Base-by-base conservation (phyloP, 2,113 vertebrate genomes). In the Macquaria ambigua region DNA sequence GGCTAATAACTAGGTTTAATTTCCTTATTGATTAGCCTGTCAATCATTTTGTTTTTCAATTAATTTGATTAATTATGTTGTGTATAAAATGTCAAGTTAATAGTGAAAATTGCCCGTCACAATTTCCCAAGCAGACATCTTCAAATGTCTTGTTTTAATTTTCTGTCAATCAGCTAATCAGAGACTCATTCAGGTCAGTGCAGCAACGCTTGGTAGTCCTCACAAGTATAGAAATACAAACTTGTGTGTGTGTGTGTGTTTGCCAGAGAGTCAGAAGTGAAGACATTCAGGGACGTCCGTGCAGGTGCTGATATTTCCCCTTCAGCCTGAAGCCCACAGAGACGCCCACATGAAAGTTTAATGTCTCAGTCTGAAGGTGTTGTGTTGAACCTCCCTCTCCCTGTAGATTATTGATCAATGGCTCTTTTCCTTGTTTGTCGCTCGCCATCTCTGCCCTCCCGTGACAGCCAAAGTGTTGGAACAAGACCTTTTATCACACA, bases 381-480 rank as follows among this genome's bases (percentile, higher is more conserved):
- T 37, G 58, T 41, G 73, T 74, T 56, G 31, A 12, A 23, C 25
- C 74, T 21, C n/a, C 55, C 15, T 39, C 81, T 78, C 52, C 69
- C 69, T 25, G 48, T 6, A 55, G 76, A 23, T 76, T 90, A 93
- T 93, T 87, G 88, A 94, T 90, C 81, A 59, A n/a, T 5, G 34
- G 6, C 62, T 62, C 14, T 34, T 77, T 69, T 78, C 55, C 53
- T 79, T 86, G 64, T 81, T 86, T 85, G 79, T 62, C 39, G 31
- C 64, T 39, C 41, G 64, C 48, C 79, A 75, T 52, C 79, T 70
- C 77, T 71, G 37, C 73, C 83, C 82, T 83, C 74, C 71, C 0
- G 34, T 18, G 74, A 77, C 77, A 0, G 50, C 50, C 11, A 0
- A 4, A 16, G 56, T 80, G 71, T 87, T 80, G 78, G 50, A 74